A percentile compares a stretch with the other conserved stretches of the same genome.
These are phyloP conservation scores for Sisyra nigra DNA, from an alignment of 2,888 invertebrate species.

Conservation along the genomic window DNA sequence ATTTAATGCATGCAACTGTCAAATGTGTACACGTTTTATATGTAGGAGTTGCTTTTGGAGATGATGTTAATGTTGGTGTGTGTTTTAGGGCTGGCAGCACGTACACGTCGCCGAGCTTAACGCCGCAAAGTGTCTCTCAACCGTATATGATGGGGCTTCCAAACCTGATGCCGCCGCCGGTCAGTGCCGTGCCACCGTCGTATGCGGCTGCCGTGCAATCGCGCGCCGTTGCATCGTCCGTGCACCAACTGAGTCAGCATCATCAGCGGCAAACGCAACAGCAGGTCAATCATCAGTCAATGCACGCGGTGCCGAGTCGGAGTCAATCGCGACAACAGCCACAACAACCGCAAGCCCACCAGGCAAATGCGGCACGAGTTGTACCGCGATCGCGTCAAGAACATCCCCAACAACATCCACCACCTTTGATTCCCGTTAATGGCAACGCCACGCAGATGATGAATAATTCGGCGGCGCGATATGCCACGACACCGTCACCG, in stretches of 20 bases:
- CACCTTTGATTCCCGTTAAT: slow-evolving; percentile 34
- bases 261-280: slow-evolving; percentile 19
- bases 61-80: slow-evolving; percentile 11
- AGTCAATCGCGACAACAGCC: slow-evolving; percentile 20
- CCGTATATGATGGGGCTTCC: slow-evolving; percentile 31
- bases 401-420: slow-evolving; percentile 24
- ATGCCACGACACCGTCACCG: slow-evolving; percentile 5
- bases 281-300: slow-evolving; percentile 19
- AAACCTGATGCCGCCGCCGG: slow-evolving; percentile 18
- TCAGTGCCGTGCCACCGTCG: slow-evolving; percentile 21
- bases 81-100: slow-evolving; percentile 28
- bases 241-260: slow-evolving; percentile 24
- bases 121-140: slow-evolving; percentile 16
- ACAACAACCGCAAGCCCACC: slow-evolving; percentile 5
- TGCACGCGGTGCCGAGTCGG: slow-evolving; percentile 19
- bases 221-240: slow-evolving; percentile 20
- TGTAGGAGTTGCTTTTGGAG: neutral
- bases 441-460: slow-evolving; percentile 2
- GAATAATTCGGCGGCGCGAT: slow-evolving; percentile 7
- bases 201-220: slow-evolving; percentile 27
- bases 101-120: slow-evolving; percentile 23
- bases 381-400: slow-evolving; percentile 27
- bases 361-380: slow-evolving; percentile 9
- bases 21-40: neutral
- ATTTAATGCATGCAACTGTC: neutral